Percentiles rank a stretch among this genome's conserved stretches.
phyloP scores from a whole-genome alignment of 1,140 invertebrate genomes.

The Parapsyche elsis region DNA sequence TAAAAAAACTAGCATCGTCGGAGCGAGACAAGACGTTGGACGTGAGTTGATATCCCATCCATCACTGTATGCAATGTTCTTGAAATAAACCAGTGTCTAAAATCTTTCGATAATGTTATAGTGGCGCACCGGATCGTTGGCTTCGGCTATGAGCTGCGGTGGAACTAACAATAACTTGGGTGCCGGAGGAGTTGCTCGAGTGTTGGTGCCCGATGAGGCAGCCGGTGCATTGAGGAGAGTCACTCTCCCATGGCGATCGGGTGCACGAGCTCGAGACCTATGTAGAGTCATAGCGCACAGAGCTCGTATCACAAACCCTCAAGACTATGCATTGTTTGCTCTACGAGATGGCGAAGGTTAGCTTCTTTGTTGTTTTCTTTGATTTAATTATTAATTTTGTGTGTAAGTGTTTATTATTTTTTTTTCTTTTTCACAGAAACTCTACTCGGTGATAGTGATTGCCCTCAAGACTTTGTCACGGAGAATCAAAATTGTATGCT shows the following conservation, averaged over 20 bases:
- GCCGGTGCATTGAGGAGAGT: constrained; percentile 91
- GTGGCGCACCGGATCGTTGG: constrained; percentile 65
- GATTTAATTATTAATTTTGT: not conserved
- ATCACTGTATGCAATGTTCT: not conserved
- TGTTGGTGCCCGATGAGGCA: constrained; percentile 92
- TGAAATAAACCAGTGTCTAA: not conserved
- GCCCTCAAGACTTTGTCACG: constrained; percentile 86
- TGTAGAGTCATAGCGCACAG: constrained; percentile 94
- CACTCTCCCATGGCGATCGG: constrained; percentile 89
- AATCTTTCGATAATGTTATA: constrained; percentile 55
- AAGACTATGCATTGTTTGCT: constrained; percentile 95
- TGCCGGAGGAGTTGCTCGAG: constrained; percentile 80
- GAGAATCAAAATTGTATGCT: constrained; percentile 84
- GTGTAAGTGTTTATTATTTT: not conserved
- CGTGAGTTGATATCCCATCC: constrained; percentile 35
- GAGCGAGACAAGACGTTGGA: constrained; percentile 46
- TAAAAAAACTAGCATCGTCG: constrained; percentile 79
- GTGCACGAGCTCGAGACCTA: constrained; percentile 91
- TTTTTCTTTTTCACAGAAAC: constrained; percentile 79
- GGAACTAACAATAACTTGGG: constrained; percentile 56
- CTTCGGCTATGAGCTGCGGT: constrained; percentile 49
- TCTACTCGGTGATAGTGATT: constrained; percentile 86
- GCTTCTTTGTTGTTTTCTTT: constrained; percentile 30
- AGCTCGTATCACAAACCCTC: constrained; percentile 92
- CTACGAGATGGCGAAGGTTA: constrained; percentile 89